Conservation (phyloP, 1,140 invertebrate species). For the Cherax destructor region DNA sequence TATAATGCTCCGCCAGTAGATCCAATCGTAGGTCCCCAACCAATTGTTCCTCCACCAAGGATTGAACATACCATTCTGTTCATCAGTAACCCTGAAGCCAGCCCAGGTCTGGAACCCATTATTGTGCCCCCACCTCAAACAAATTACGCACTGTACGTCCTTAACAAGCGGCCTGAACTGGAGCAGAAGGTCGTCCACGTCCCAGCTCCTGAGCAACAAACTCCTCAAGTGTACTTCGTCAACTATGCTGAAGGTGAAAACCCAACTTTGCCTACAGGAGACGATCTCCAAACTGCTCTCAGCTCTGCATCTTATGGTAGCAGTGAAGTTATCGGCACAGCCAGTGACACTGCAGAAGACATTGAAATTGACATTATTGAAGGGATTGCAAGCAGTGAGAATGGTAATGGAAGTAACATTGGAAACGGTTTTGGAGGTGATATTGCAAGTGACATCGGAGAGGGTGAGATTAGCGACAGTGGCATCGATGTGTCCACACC, state of each 20-base stretch:
- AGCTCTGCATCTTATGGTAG: constrained; percentile 34
- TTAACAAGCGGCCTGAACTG: constrained; percentile 60
- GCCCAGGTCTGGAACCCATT: constrained; percentile 42
- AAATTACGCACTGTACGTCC: constrained; percentile 69
- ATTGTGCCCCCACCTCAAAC: constrained; percentile 69
- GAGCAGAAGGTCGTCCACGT: constrained; percentile 64
- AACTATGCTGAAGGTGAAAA: constrained; percentile 63
- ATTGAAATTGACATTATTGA: neutral
- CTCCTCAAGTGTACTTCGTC: constrained; percentile 68
- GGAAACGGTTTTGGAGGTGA: neutral
- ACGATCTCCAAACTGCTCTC: constrained; percentile 61
- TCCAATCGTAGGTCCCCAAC: constrained; percentile 40
- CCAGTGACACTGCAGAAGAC: neutral
- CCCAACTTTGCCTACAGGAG: constrained; percentile 62
- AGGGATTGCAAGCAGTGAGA: neutral
- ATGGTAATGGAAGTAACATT: neutral
- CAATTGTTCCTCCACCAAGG: constrained; percentile 48
- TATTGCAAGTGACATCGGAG: neutral
- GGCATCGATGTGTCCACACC: neutral
- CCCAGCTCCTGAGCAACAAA: constrained; percentile 32
- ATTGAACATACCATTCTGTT: constrained; percentile 67
- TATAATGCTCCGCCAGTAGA: constrained; percentile 50
- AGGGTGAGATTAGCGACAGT: neutral
- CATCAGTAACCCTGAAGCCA: constrained; percentile 60
- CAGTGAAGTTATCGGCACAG: constrained; percentile 24